Evolutionary conservation across 2,888 invertebrate genomes (phyloP).

Genomic region (Pocota personata): DNA sequence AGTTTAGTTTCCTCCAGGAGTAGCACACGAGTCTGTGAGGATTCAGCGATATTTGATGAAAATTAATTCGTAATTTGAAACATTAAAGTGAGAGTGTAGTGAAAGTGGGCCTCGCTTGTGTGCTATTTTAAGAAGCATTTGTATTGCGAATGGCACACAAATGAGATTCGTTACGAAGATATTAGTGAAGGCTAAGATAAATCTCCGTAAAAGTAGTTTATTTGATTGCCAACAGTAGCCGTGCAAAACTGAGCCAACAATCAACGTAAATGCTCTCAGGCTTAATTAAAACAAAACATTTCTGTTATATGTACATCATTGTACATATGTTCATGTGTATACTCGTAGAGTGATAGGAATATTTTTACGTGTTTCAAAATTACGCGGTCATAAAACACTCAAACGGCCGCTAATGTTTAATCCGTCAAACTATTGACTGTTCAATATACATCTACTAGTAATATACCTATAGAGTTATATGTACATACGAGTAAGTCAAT

Average conservation of each 20-base stretch:
- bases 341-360: too few relatives aligned
- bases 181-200: neutral
- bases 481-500: too few relatives aligned
- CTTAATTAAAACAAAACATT: neutral
- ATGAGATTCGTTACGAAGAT: neutral
- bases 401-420: too few relatives aligned
- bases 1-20: constrained; percentile 55
- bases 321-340: neutral
- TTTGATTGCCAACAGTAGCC: neutral
- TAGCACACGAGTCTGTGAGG: constrained; percentile 31
- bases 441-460: too few relatives aligned
- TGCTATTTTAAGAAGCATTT: neutral
- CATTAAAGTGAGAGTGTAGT: constrained; percentile 61
- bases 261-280: constrained; percentile 34
- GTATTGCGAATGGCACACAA: neutral
- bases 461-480: too few relatives aligned
- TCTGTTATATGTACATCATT: neutral
- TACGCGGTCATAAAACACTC: too few relatives aligned
- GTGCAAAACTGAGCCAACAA: constrained; percentile 32
- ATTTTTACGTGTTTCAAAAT: too few relatives aligned
- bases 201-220: neutral
- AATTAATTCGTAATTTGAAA: constrained; percentile 73
- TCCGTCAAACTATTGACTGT: too few relatives aligned
- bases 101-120: neutral
- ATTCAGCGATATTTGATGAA: constrained; percentile 70